Base-by-base conservation (phyloP, 2,888 invertebrate species). In the Agrenia bidenticulata region DNA sequence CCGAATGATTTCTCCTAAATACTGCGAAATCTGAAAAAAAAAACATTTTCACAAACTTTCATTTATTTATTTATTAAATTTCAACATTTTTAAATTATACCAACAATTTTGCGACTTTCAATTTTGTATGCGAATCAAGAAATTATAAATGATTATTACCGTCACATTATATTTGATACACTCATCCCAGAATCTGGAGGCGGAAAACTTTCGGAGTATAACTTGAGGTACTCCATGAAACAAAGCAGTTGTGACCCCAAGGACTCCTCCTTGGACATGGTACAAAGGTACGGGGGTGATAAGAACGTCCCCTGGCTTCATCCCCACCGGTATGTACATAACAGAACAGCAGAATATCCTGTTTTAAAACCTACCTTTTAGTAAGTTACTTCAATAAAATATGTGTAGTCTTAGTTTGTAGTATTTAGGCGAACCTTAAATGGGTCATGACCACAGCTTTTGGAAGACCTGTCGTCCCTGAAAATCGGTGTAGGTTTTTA, bases 231-330 rank as follows among this genome's bases (percentile, higher is more conserved):
- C 79, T 15, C 84, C 83, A 80, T 42, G 80, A 79, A 65, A 80
- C 79, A 64, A 61, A 49, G 73, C 75, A 51, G 81, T 79, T 1
- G 83, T 81, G 4, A 81, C 77, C 7, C 83, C 83, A 1, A 83
- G 77, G 67, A 83, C 80, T 2, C 85, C 85, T 9, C 95, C 97
- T 0, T 96, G 94, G 0, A 96, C 92, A 80, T 99, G 98, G 80
- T 98, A 99, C 5, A 98, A 83, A 0, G 98, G 98, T 79, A 98
- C 85, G 0, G 95, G 89, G 9, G 91, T 90, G 79, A 98, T 98
- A 77, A 94, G 86, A 59, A 90, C 82, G 13, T 83, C 77, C 79
- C 85, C 84, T 0, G 79, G 76, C 11, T 81, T 84, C 65, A 94
- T 84, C 2, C 85, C 83, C 61, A 88, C 86, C 56, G 90, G 79